phyloP scores from a whole-genome alignment of 2,797 vertebrate genomes.

The Anas acuta region DNA sequence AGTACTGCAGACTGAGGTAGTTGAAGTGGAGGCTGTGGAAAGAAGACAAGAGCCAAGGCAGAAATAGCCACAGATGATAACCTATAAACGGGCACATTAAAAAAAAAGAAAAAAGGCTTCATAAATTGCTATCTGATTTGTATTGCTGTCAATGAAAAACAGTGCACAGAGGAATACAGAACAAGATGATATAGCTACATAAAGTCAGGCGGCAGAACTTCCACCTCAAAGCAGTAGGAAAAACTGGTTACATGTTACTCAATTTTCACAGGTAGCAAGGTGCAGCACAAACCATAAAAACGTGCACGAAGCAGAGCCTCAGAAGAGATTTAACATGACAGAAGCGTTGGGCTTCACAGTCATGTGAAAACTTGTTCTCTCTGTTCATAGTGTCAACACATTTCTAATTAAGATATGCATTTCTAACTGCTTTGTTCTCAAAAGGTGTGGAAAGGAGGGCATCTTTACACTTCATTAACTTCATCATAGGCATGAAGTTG shows the following conservation, averaged over 20 bases:
- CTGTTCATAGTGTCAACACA: not conserved
- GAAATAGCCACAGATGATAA: not conserved
- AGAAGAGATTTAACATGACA: not conserved
- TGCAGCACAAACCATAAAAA: accelerated
- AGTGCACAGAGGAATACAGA: not conserved
- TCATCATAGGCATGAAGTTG: not conserved
- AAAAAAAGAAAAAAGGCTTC: not conserved
- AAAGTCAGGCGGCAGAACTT: accelerated
- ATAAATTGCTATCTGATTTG: not conserved
- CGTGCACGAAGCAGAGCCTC: not conserved
- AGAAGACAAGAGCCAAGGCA: not conserved
- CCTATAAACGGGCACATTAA: not conserved
- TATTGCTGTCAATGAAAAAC: not conserved
- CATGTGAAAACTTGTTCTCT: not conserved
- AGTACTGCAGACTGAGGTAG: not conserved
- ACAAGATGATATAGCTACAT: not conserved
- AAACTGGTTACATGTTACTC: not conserved
- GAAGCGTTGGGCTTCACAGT: not conserved
- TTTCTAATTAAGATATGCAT: not conserved
- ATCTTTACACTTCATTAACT: not conserved
- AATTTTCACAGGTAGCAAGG: not conserved
- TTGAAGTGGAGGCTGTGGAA: not conserved
- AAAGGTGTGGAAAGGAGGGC: not conserved
- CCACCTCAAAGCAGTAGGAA: not conserved
- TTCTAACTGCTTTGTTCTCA: not conserved